phyloP scores from a whole-genome alignment of 2,113 vertebrate species.

The Galeopterus variegatus region DNA sequence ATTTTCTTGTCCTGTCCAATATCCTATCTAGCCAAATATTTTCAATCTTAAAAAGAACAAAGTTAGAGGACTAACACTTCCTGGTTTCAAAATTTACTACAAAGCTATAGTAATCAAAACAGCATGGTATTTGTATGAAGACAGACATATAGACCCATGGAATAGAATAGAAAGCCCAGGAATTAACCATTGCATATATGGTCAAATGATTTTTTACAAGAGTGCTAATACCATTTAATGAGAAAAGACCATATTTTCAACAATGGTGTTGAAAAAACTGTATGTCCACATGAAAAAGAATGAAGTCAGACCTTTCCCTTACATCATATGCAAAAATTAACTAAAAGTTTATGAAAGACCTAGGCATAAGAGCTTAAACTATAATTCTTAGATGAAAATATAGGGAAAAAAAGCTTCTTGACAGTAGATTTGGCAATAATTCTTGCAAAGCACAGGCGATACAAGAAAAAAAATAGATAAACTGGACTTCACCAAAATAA shows the following conservation, averaged over 20 bases:
- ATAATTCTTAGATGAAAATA: neutral
- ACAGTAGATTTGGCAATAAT: neutral
- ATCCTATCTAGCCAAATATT: neutral
- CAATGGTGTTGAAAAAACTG: neutral
- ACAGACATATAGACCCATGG: neutral
- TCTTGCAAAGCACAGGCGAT: neutral
- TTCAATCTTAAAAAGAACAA: neutral
- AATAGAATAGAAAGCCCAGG: neutral
- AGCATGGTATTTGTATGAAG: neutral
- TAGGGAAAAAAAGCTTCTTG: neutral
- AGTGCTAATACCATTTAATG: neutral
- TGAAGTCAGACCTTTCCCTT: neutral
- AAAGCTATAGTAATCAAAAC: constrained; percentile 22
- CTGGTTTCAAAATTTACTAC: neutral
- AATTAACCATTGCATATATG: neutral
- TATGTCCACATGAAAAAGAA: neutral
- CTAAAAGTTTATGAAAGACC: neutral
- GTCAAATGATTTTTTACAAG: neutral
- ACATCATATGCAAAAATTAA: neutral
- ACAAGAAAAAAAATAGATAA: neutral
- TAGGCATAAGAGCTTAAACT: neutral
- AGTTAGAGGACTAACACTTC: neutral
- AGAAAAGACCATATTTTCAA: neutral
- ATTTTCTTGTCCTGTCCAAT: neutral
- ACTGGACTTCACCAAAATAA: neutral